phyloP scores from a whole-genome alignment of 2,113 vertebrate genomes.

The Ceratotherium simum region DNA sequence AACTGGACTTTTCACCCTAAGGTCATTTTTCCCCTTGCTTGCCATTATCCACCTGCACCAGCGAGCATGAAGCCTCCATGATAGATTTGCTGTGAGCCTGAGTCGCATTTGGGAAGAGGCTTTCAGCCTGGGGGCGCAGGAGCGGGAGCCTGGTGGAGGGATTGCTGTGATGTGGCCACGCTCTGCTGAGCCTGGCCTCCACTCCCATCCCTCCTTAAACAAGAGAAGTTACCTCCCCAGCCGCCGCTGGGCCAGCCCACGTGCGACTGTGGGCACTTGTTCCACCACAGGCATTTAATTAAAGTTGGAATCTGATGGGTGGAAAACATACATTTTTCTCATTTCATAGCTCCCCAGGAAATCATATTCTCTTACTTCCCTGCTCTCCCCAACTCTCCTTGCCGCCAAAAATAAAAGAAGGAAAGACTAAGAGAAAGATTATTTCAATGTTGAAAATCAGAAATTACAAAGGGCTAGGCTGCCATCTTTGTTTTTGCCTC shows the following conservation, averaged over 20 bases:
- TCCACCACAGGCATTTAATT: slow-evolving; percentile 76
- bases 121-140: not conserved
- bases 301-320: slow-evolving; percentile 70
- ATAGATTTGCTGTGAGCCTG: not conserved
- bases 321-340: slow-evolving; percentile 62
- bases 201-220: slow-evolving; percentile 66
- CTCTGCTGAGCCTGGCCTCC: slow-evolving; percentile 56
- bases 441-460: slow-evolving; percentile 71
- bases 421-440: not conserved
- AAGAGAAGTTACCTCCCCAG: slow-evolving; percentile 64
- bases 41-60: not conserved
- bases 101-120: slow-evolving; percentile 1
- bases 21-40: not conserved
- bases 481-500: slow-evolving; percentile 61
- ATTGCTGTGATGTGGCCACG: slow-evolving; percentile 12
- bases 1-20: not conserved
- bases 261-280: slow-evolving; percentile 68
- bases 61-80: not conserved
- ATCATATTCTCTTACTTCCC: not conserved
- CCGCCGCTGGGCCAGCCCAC: slow-evolving; percentile 63
- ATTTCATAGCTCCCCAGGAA: slow-evolving; percentile 66
- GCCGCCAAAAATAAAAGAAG: not conserved
- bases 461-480: slow-evolving; percentile 43
- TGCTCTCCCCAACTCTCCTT: not conserved
- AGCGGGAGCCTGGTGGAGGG: not conserved